Percentiles rank a stretch among this genome's conserved stretches.
These are phyloP conservation scores for Channallabes apus DNA, from an alignment of 2,797 vertebrate genomes.

Conservation along the genomic window DNA sequence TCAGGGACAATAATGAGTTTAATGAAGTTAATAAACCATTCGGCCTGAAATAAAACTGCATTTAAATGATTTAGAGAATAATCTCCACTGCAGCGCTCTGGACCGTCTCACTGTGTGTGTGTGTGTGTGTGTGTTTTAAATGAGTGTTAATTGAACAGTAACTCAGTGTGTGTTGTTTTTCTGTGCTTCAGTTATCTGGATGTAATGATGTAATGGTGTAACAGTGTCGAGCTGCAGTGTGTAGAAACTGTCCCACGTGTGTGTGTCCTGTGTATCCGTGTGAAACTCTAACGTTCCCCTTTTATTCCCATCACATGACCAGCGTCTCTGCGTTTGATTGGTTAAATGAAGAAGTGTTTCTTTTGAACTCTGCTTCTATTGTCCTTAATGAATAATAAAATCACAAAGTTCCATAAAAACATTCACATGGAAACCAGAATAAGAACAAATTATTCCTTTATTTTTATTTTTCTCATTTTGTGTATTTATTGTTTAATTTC, in stretches of 20 bases:
- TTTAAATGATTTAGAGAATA: not conserved
- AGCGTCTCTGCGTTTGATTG: not conserved
- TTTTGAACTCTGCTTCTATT: not conserved
- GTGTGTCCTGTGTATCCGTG: not conserved
- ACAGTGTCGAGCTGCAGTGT: too few relatives aligned
- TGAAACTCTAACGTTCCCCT: not conserved
- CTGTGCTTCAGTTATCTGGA: not conserved
- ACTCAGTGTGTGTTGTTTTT: not conserved
- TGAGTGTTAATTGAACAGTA: too few relatives aligned
- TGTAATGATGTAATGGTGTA: not conserved
- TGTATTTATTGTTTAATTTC: not conserved
- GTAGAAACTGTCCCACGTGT: too few relatives aligned
- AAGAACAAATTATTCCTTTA: not conserved
- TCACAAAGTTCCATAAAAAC: not conserved
- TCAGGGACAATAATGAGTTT: not conserved
- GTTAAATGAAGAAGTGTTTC: not conserved
- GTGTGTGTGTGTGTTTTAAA: not conserved
- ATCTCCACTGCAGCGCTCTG: too few relatives aligned
- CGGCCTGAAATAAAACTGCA: not conserved
- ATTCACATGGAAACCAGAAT: not conserved
- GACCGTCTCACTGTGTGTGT: not conserved
- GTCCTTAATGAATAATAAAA: not conserved
- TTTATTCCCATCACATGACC: not conserved
- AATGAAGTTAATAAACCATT: not conserved
- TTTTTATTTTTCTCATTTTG: not conserved